Percentiles rank a stretch among this genome's conserved stretches.
Conservation (phyloP, 2,888 invertebrate genomes). For the Spialia ferax region DNA sequence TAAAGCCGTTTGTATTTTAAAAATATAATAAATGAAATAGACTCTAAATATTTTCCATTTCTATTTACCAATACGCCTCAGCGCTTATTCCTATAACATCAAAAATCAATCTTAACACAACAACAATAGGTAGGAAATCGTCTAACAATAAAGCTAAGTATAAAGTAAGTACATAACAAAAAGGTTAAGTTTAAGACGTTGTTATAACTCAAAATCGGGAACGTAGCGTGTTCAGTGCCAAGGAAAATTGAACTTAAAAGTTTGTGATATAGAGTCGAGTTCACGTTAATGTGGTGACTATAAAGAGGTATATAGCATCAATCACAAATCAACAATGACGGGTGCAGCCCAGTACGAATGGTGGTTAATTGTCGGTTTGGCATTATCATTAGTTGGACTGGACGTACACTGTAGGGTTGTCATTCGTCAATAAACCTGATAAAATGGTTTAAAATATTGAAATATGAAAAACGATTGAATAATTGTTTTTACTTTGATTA, state of each 20-base stretch:
- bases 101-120: conserved; percentile 18
- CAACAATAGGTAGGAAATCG: conserved; percentile 31
- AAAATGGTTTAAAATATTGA: too few species aligned
- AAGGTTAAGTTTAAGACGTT: conserved; percentile 19
- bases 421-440: neutral
- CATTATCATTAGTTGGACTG: conserved; percentile 66
- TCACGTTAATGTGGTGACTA: neutral
- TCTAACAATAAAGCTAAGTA: neutral
- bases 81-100: neutral
- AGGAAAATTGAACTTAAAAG: conserved; percentile 8
- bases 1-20: too few species aligned
- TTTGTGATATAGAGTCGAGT: conserved; percentile 3
- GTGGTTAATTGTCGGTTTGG: conserved; percentile 73
- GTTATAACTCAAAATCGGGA: conserved; percentile 34
- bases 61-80: conserved; percentile 11
- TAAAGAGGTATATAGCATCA: conserved; percentile 65
- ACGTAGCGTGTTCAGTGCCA: conserved; percentile 5
- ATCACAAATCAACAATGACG: conserved; percentile 81
- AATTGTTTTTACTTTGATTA: too few species aligned
- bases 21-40: too few species aligned
- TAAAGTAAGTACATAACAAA: conserved; percentile 28
- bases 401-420: conserved; percentile 37
- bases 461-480: too few species aligned
- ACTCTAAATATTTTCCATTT: too few species aligned
- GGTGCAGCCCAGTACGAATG: conserved; percentile 72